phyloP scores from a whole-genome alignment of 2,113 vertebrate genomes.

The Dasypus novemcinctus region DNA sequence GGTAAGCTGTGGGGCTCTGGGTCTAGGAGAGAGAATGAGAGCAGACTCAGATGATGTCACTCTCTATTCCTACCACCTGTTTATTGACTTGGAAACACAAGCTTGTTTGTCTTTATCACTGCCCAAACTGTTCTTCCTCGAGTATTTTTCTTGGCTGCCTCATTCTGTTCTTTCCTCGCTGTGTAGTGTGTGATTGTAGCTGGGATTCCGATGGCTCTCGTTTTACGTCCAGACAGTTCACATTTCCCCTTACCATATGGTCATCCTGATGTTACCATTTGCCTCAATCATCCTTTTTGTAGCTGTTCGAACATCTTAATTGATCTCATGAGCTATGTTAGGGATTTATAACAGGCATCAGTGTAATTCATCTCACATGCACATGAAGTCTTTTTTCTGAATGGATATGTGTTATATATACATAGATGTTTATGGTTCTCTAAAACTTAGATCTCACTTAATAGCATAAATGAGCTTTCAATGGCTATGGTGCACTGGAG shows the following conservation, averaged over 20 bases:
- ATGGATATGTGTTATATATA: constrained; percentile 39
- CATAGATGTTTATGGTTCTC: constrained; percentile 29
- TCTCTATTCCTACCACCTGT: background rate
- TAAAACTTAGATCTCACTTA: constrained; percentile 53
- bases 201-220: constrained; percentile 70
- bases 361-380: constrained; percentile 78
- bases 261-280: constrained; percentile 89
- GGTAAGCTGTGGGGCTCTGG: background rate
- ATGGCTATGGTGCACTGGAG: constrained; percentile 10
- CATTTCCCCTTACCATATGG: constrained; percentile 87
- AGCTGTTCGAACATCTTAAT: constrained; percentile 87
- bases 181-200: constrained; percentile 46
- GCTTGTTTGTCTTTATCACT: constrained; percentile 58
- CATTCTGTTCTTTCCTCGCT: background rate
- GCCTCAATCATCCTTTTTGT: constrained; percentile 89
- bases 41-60: constrained; percentile 25
- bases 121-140: constrained; percentile 65
- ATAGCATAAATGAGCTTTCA: constrained; percentile 48
- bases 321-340: constrained; percentile 88
- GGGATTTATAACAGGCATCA: constrained; percentile 84
- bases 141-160: constrained; percentile 70
- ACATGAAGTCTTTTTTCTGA: constrained; percentile 60
- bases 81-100: constrained; percentile 44
- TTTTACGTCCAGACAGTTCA: constrained; percentile 84
- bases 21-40: background rate